Evolutionary conservation across 2,797 vertebrate genomes (phyloP).

Genomic region (Molothrus aeneus): DNA sequence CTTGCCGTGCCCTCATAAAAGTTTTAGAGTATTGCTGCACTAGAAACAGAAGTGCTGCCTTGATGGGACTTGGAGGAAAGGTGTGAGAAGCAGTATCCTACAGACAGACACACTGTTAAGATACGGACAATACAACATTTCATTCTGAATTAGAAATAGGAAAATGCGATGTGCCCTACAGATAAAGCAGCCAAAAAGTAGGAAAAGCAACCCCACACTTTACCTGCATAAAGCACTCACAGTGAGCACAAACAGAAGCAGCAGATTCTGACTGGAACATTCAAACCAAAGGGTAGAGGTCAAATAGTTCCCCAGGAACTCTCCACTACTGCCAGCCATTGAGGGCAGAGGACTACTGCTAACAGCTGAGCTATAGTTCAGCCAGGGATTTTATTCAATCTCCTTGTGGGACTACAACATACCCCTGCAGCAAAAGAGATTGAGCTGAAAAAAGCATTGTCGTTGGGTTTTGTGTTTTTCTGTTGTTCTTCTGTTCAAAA

Average conservation of each 20-base stretch:
- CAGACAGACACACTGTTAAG: slow-evolving; percentile 31
- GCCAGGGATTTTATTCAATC: slow-evolving; percentile 64
- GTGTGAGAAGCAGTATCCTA: slow-evolving; percentile 8
- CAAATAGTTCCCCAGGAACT: slow-evolving; percentile 68
- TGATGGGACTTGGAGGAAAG: not conserved
- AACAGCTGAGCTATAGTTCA: slow-evolving; percentile 72
- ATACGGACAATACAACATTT: not conserved
- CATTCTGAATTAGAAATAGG: slow-evolving; percentile 26
- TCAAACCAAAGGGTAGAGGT: slow-evolving; percentile 63
- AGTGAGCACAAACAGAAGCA: slow-evolving; percentile 70
- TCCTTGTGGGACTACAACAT: slow-evolving; percentile 68
- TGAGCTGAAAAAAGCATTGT: slow-evolving; percentile 51
- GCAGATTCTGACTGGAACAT: slow-evolving; percentile 68
- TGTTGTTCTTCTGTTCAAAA: slow-evolving; percentile 20
- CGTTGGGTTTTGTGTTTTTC: not conserved
- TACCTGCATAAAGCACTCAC: slow-evolving; percentile 70
- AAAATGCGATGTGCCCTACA: slow-evolving; percentile 45
- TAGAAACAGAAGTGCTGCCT: not conserved
- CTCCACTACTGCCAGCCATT: slow-evolving; percentile 66
- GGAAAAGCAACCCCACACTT: slow-evolving; percentile 67
- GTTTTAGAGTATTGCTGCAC: not conserved
- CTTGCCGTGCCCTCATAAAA: not conserved
- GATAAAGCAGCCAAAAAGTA: slow-evolving; percentile 57
- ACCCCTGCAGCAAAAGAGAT: slow-evolving; percentile 69
- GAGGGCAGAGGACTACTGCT: slow-evolving; percentile 66